phyloP scores from a whole-genome alignment of 2,888 invertebrate genomes.

The Theretra japonica region DNA sequence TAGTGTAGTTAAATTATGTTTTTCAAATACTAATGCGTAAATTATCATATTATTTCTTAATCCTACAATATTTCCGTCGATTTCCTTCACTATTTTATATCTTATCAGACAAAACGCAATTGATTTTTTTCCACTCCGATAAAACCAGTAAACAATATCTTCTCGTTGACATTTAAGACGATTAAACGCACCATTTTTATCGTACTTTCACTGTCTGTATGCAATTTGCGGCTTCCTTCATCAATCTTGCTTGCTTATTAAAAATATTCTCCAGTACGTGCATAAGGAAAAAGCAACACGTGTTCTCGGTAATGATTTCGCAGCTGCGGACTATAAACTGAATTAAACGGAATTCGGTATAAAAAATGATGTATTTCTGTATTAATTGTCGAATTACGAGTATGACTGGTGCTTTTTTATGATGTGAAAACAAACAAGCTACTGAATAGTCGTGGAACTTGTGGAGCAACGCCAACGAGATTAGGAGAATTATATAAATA shows the following conservation, averaged over 20 bases:
- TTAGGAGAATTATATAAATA: too few relatives aligned
- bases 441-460: too few relatives aligned
- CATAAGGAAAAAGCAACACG: constrained; percentile 27
- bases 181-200: constrained; percentile 38
- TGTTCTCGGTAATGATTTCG: not conserved
- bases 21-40: too few relatives aligned
- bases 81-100: not conserved
- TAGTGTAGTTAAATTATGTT: too few relatives aligned
- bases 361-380: not conserved
- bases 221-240: constrained; percentile 39
- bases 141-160: constrained; percentile 16
- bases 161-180: constrained; percentile 40
- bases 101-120: not conserved
- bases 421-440: too few relatives aligned
- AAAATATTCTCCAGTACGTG: constrained; percentile 19
- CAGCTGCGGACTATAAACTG: not conserved
- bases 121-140: not conserved
- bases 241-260: constrained; percentile 36
- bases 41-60: not conserved
- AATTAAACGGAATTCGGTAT: constrained; percentile 8
- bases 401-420: not conserved
- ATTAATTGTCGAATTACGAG: not conserved
- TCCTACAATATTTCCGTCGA: not conserved
- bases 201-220: constrained; percentile 43
- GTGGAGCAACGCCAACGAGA: too few relatives aligned